A percentile compares a stretch with the other conserved stretches of the same genome.
phyloP scores from a whole-genome alignment of 2,797 vertebrate species.

The Hydrophis major region DNA sequence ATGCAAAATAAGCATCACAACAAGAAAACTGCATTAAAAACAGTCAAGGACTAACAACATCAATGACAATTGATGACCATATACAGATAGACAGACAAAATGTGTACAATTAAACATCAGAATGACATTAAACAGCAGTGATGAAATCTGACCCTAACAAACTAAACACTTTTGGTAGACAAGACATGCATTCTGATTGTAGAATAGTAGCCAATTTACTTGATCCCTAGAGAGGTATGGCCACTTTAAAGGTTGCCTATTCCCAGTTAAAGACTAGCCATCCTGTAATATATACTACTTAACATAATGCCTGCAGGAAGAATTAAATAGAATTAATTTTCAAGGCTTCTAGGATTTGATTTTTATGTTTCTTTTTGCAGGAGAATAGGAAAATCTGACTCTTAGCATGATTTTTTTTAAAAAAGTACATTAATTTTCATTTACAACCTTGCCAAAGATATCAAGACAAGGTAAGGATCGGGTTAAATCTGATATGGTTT shows the following conservation, averaged over 20 bases:
- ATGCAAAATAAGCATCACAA: not conserved
- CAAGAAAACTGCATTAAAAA: slow-evolving; percentile 32
- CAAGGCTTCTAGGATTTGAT: not conserved
- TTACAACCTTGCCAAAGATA: not conserved
- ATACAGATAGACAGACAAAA: not conserved
- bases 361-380: not conserved
- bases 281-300: not conserved
- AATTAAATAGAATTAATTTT: not conserved
- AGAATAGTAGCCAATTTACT: not conserved
- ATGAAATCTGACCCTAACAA: slow-evolving; percentile 5
- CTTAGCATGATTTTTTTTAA: not conserved
- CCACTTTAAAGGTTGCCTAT: not conserved
- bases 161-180: not conserved
- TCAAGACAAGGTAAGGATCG: not conserved
- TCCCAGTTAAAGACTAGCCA: not conserved
- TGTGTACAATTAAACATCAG: not conserved
- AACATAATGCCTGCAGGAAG: not conserved
- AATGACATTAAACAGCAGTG: not conserved
- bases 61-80: slow-evolving; percentile 12
- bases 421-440: not conserved
- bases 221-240: not conserved
- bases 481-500: not conserved
- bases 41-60: slow-evolving; percentile 9
- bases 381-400: not conserved
- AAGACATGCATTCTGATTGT: not conserved